Conservation (phyloP, 2,888 invertebrate genomes). For the Xanthia togata region DNA sequence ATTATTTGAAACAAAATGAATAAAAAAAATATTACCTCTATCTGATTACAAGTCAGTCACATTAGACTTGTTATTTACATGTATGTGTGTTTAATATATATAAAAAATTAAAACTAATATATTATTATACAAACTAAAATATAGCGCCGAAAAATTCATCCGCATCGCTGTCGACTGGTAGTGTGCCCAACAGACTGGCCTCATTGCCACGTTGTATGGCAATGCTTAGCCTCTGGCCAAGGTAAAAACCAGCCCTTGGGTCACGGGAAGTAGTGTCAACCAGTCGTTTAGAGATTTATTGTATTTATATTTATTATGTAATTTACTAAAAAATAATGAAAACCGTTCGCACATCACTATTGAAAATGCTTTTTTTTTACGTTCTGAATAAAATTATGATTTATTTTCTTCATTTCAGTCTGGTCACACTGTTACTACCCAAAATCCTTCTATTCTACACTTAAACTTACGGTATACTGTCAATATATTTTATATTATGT, state of each 20-base stretch:
- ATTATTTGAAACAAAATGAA: background rate
- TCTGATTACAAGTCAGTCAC: background rate
- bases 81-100: too few relatives aligned
- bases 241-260: too few relatives aligned
- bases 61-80: too few relatives aligned
- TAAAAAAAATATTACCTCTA: background rate
- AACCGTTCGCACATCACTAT: background rate
- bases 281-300: too few relatives aligned
- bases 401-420: background rate
- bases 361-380: background rate
- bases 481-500: conserved; percentile 77
- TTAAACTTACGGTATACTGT: conserved; percentile 81
- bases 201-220: too few relatives aligned
- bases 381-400: background rate
- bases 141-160: too few relatives aligned
- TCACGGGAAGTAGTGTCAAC: too few relatives aligned
- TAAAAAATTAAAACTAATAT: too few relatives aligned
- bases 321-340: background rate
- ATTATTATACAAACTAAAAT: too few relatives aligned
- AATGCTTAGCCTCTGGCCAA: too few relatives aligned
- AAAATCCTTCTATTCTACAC: conserved; percentile 63
- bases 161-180: too few relatives aligned
- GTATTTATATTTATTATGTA: background rate
- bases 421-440: conserved; percentile 46
- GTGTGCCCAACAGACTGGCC: too few relatives aligned